Evolutionary conservation across 2,888 invertebrate species (phyloP).

Genomic region (Ornithoptera alexandrae): DNA sequence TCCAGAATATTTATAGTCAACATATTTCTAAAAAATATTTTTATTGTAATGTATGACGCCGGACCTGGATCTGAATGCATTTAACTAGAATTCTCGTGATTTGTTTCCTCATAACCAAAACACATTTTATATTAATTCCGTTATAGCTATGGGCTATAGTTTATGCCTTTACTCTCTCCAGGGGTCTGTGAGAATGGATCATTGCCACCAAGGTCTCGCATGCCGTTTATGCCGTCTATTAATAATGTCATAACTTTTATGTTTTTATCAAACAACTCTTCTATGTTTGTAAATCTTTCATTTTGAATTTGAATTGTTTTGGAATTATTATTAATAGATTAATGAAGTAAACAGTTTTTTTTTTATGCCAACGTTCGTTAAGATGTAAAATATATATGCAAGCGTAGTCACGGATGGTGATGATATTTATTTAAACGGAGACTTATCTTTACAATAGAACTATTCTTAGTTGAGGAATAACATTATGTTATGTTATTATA

Average conservation of each 20-base stretch:
- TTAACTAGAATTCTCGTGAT: too few species aligned
- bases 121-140: slow-evolving; percentile 9
- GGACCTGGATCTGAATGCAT: too few species aligned
- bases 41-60: too few species aligned
- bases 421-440: too few species aligned
- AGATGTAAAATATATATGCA: background rate
- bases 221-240: background rate
- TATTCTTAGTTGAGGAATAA: too few species aligned
- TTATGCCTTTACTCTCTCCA: slow-evolving; percentile 19
- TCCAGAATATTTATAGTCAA: too few species aligned
- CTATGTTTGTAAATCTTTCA: background rate
- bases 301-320: background rate
- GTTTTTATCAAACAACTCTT: slow-evolving; percentile 8
- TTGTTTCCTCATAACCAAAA: background rate
- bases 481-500: too few species aligned
- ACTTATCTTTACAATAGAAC: too few species aligned
- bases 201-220: background rate
- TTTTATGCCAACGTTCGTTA: background rate
- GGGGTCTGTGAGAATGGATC: slow-evolving; percentile 20
- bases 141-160: slow-evolving; percentile 21
- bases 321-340: background rate
- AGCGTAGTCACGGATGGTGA: background rate
- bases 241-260: slow-evolving; percentile 15
- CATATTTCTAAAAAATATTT: too few species aligned
- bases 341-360: background rate